Evolutionary conservation across 1,140 invertebrate species (phyloP).

Genomic region (Teleogryllus occipitalis): DNA sequence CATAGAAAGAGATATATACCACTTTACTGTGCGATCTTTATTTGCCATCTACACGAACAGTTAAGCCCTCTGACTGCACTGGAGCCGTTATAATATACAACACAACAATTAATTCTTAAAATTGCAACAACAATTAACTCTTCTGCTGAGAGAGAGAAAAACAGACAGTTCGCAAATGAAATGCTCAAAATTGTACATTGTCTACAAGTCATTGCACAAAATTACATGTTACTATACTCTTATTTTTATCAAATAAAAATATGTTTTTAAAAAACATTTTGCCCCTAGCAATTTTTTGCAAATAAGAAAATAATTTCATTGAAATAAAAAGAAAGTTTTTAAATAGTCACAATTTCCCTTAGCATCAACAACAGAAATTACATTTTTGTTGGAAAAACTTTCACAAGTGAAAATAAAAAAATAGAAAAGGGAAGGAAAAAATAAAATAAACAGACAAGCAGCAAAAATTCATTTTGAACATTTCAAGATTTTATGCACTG

Average conservation of each 20-base stretch:
- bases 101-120: neutral
- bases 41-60: neutral
- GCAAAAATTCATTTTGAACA: neutral
- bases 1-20: neutral
- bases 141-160: neutral
- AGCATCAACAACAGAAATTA: too few species aligned
- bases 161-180: neutral
- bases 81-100: neutral
- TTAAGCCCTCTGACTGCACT: neutral
- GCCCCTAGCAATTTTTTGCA: too few species aligned
- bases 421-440: neutral
- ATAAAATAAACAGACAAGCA: neutral
- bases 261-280: too few species aligned
- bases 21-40: neutral
- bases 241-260: too few species aligned
- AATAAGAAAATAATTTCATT: too few species aligned
- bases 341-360: too few species aligned
- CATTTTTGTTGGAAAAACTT: too few species aligned
- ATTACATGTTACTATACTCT: neutral
- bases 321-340: too few species aligned
- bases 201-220: neutral
- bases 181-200: neutral
- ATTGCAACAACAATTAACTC: neutral
- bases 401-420: neutral
- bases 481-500: neutral